These are phyloP conservation scores for Apantesis nais DNA, from an alignment of 2,888 invertebrate species.

Conservation along the genomic window DNA sequence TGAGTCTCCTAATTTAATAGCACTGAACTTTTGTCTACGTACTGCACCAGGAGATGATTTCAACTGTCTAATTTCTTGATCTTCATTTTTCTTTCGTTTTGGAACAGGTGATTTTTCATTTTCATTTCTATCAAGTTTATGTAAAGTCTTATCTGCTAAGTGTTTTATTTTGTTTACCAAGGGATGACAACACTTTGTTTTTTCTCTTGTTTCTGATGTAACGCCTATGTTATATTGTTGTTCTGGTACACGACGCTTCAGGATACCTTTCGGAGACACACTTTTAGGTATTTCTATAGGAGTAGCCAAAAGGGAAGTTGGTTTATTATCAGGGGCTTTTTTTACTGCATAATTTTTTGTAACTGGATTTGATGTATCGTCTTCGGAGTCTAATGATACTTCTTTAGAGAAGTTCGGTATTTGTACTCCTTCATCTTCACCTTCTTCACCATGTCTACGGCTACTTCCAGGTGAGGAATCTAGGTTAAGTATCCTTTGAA, in stretches of 20 bases:
- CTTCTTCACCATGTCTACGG: conserved; percentile 78
- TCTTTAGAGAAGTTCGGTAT: conserved; percentile 83
- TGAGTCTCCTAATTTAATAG: conserved; percentile 80
- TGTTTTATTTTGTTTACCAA: conserved; percentile 88
- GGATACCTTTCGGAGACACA: conserved; percentile 82
- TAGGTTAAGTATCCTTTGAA: conserved; percentile 77
- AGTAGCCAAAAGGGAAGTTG: conserved; percentile 61
- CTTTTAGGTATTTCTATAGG: conserved; percentile 73
- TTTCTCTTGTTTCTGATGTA: conserved; percentile 76
- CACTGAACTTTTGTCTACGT: conserved; percentile 82
- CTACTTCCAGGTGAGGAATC: conserved; percentile 83
- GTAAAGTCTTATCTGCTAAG: conserved; percentile 87
- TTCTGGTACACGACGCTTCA: conserved; percentile 81
- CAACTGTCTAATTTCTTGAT: conserved; percentile 86
- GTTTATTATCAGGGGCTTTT: conserved; percentile 69
- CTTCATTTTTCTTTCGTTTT: conserved; percentile 82
- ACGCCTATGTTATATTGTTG: conserved; percentile 71
- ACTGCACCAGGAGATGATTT: conserved; percentile 87
- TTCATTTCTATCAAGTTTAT: conserved; percentile 79
- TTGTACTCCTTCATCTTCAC: conserved; percentile 77
- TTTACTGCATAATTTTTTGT: conserved; percentile 58
- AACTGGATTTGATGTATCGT: conserved; percentile 67
- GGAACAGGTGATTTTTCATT: conserved; percentile 72
- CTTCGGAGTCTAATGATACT: conserved; percentile 79
- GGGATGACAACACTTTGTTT: conserved; percentile 86